These are phyloP conservation scores for Ctena decussata DNA, from an alignment of 2,888 invertebrate genomes.

Conservation along the genomic window DNA sequence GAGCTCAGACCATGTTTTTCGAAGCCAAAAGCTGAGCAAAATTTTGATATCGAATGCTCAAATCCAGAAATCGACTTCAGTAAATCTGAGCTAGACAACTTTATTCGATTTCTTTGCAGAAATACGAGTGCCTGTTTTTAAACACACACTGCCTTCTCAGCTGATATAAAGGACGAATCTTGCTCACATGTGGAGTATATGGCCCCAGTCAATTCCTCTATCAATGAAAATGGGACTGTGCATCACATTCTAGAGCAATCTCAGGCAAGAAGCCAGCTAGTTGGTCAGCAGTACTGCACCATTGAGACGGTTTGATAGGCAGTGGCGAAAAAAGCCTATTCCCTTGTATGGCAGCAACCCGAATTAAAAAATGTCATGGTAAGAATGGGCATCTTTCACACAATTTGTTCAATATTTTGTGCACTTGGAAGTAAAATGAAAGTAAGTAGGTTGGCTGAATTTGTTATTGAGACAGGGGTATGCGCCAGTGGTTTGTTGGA, in stretches of 20 bases:
- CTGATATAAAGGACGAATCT: neutral
- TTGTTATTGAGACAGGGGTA: conserved; percentile 25
- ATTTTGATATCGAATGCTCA: too few relatives aligned
- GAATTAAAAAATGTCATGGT: conserved; percentile 16
- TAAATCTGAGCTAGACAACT: too few relatives aligned
- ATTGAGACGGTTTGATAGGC: conserved; percentile 56
- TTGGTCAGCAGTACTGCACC: conserved; percentile 44
- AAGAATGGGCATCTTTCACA: conserved; percentile 27
- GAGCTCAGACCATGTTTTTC: too few relatives aligned
- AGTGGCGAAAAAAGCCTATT: conserved; percentile 47
- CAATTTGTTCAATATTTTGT: conserved; percentile 15
- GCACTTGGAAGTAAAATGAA: conserved; percentile 33
- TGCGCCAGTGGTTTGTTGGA: conserved; percentile 42
- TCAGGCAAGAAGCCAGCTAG: conserved; percentile 14
- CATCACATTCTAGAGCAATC: conserved; percentile 40
- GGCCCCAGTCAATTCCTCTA: conserved; percentile 25
- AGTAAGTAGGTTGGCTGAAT: conserved; percentile 37
- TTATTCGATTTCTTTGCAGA: too few relatives aligned
- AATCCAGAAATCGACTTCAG: too few relatives aligned
- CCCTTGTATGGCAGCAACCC: conserved; percentile 37
- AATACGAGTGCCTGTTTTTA: too few relatives aligned
- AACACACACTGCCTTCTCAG: too few relatives aligned
- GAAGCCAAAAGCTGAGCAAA: too few relatives aligned
- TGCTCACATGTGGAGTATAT: conserved; percentile 36
- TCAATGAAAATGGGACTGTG: conserved; percentile 19